These are phyloP conservation scores for Bungarus multicinctus DNA, from an alignment of 2,113 vertebrate genomes.

Conservation along the genomic window DNA sequence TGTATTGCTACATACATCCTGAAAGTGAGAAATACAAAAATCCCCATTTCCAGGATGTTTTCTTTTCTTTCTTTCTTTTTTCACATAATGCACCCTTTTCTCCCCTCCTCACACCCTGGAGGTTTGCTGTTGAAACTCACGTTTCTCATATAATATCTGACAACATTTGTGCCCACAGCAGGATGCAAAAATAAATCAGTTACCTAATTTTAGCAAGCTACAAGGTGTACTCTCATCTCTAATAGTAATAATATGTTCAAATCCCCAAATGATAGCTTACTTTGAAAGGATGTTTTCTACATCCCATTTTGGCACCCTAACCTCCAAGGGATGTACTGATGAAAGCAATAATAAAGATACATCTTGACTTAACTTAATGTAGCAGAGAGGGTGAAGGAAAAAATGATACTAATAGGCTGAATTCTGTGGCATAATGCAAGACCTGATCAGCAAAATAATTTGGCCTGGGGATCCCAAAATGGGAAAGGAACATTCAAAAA, in stretches of 20 bases:
- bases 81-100: not conserved
- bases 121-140: not conserved
- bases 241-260: not conserved
- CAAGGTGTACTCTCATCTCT: not conserved
- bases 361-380: constrained; percentile 12
- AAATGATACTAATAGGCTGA: not conserved
- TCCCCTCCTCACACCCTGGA: not conserved
- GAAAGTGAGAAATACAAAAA: not conserved
- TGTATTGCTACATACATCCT: not conserved
- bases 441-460: not conserved
- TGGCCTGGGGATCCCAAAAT: constrained; percentile 7
- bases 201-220: not conserved
- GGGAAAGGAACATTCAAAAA: accelerated
- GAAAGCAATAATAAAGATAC: constrained; percentile 6
- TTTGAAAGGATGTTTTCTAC: not conserved
- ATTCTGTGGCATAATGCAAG: not conserved
- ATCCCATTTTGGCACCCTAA: not conserved
- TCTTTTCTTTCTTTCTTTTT: not conserved
- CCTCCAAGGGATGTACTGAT: not conserved
- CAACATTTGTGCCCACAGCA: not conserved
- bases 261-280: not conserved
- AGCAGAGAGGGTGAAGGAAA: not conserved
- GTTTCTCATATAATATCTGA: constrained; percentile 4
- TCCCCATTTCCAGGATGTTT: not conserved
- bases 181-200: constrained; percentile 7